Conservation (phyloP, 2,888 invertebrate genomes). For the Brachynemurus nebulosus region DNA sequence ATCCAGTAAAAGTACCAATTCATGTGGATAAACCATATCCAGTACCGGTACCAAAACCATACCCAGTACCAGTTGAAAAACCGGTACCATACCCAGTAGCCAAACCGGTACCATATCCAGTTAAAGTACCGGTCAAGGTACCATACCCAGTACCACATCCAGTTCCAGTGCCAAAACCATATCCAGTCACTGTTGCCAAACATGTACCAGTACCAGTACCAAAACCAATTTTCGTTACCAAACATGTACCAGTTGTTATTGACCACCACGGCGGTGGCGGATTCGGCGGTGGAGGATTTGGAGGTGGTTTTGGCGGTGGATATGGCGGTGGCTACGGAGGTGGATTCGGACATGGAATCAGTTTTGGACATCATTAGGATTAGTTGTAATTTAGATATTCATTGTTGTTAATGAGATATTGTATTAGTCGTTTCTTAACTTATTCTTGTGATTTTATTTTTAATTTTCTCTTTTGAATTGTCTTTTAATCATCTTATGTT, state of each 20-base stretch:
- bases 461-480: no score
- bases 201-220: conserved; percentile 37
- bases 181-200: conserved; percentile 38
- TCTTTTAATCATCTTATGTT: no score
- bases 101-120: conserved; percentile 30
- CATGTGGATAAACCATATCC: conserved; percentile 6
- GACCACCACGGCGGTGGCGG: conserved; percentile 21
- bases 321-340: conserved; percentile 19
- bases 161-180: conserved; percentile 28
- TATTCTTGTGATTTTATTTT: no score
- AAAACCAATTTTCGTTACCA: conserved; percentile 34
- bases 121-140: conserved; percentile 38
- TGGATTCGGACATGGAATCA: no score
- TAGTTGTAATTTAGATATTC: no score
- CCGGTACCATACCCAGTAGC: conserved; percentile 34
- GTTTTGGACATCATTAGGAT: no score
- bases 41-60: background rate
- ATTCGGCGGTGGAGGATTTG: conserved; percentile 14
- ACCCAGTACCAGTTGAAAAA: conserved; percentile 28
- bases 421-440: no score
- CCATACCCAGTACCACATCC: conserved; percentile 34
- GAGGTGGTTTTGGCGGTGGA: conserved; percentile 18
- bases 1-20: conserved; percentile 20
- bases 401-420: no score
- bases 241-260: conserved; percentile 32